These are phyloP conservation scores for Pachycephala philippinensis DNA, from an alignment of 2,113 vertebrate species.

Conservation along the genomic window DNA sequence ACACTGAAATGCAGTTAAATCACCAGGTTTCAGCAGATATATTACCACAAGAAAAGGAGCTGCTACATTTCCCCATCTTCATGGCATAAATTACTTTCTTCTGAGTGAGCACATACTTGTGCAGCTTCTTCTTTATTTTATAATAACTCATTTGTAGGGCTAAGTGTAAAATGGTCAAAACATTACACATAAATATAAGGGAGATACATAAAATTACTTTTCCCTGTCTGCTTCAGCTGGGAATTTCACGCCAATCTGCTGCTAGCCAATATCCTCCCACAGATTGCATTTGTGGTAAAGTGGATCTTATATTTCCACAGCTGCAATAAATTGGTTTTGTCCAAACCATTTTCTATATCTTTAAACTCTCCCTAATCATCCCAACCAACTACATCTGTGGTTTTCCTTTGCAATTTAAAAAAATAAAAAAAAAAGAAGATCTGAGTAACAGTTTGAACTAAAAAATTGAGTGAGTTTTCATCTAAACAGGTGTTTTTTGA, in stretches of 20 bases:
- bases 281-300: constrained; percentile 10
- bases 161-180: not conserved
- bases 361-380: constrained; percentile 22
- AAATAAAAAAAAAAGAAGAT: not conserved
- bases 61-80: not conserved
- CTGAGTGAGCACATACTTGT: not conserved
- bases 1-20: not conserved
- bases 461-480: constrained; percentile 24
- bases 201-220: constrained; percentile 28
- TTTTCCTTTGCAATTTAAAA: not conserved
- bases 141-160: constrained; percentile 7
- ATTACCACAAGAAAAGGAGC: not conserved
- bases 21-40: not conserved
- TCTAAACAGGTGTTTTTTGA: constrained; percentile 48
- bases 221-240: not conserved
- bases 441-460: not conserved
- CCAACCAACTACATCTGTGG: not conserved
- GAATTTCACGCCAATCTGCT: constrained; percentile 36
- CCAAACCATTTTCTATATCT: not conserved
- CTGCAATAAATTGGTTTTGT: constrained; percentile 20
- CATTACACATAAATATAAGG: not conserved
- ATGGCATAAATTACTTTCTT: not conserved
- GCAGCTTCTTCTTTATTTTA: not conserved
- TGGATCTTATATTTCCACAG: not conserved
- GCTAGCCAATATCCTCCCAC: not conserved